A percentile compares a stretch with the other conserved stretches of the same genome.
Conservation (phyloP, 92 coral and sea anemone species). For the Hydrozoanthus gracilis region DNA sequence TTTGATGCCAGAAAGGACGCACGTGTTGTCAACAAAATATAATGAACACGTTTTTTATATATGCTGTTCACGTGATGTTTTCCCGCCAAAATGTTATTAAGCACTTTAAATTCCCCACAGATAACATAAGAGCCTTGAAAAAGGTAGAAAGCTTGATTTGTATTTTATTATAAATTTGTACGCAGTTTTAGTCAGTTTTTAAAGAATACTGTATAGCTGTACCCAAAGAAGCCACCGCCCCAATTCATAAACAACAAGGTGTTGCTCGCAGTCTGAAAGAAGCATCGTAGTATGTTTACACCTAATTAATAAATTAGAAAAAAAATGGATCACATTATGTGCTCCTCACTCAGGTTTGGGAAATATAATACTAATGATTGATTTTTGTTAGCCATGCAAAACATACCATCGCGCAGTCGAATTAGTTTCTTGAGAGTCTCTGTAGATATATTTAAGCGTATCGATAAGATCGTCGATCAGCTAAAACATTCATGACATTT, state of each 20-base stretch:
- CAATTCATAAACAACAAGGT: conserved; percentile 28
- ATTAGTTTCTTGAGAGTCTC: not conserved
- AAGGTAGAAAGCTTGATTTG: not conserved
- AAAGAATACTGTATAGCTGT: not conserved
- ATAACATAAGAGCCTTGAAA: not conserved
- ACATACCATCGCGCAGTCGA: not conserved
- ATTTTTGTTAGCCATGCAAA: not conserved
- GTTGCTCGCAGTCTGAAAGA: conserved; percentile 21
- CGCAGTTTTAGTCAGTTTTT: not conserved
- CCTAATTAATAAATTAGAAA: conserved; percentile 15
- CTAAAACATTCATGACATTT: conserved; percentile 33
- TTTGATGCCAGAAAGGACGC: no score
- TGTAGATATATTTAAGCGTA: not conserved
- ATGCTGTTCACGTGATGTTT: conserved; percentile 11
- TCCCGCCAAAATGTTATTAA: not conserved
- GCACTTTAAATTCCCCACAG: not conserved
- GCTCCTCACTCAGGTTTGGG: not conserved
- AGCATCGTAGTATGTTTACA: not conserved
- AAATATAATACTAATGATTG: not conserved
- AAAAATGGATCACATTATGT: not conserved
- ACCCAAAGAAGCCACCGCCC: conserved; percentile 10
- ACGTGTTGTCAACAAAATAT: no score
- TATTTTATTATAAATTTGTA: not conserved
- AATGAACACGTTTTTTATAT: no score
- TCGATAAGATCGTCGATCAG: conserved; percentile 13